A percentile compares a stretch with the other conserved stretches of the same genome.
Conservation (phyloP, 2,888 invertebrate genomes). For the Tinea semifulvella region DNA sequence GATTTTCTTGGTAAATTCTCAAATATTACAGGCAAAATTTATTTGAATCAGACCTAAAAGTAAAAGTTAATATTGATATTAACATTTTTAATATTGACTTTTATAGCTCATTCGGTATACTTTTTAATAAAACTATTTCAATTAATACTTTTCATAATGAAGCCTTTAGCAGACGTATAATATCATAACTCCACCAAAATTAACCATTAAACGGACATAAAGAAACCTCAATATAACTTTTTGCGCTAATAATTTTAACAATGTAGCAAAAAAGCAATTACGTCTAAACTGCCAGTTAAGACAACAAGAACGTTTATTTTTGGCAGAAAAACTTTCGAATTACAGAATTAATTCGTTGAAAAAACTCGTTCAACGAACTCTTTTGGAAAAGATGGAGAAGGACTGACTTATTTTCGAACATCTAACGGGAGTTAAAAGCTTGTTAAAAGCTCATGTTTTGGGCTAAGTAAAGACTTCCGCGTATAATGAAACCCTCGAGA, state of each 20-base stretch:
- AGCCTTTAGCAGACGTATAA: too few species aligned
- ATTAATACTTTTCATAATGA: neutral
- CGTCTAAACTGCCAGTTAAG: conserved; percentile 1
- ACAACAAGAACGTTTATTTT: conserved; percentile 8
- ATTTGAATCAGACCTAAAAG: too few species aligned
- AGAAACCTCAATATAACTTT: neutral
- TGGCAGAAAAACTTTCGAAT: conserved; percentile 12
- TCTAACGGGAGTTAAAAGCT: conserved; percentile 25
- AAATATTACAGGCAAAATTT: too few species aligned
- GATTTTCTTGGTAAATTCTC: too few species aligned
- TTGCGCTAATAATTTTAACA: conserved; percentile 6
- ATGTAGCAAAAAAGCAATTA: conserved; percentile 10
- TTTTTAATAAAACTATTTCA: conserved; percentile 3
- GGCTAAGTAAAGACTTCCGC: conserved; percentile 39
- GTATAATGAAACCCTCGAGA: conserved; percentile 21
- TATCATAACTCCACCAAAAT: neutral
- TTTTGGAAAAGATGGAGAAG: conserved; percentile 17
- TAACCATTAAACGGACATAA: conserved; percentile 2
- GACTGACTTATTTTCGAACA: conserved; percentile 24
- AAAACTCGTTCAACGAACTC: conserved; percentile 12
- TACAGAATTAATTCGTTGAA: conserved; percentile 12
- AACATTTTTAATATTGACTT: too few species aligned
- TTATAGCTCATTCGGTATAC: too few species aligned
- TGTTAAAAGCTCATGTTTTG: conserved; percentile 46
- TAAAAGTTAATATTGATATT: too few species aligned